Evolutionary conservation across 2,113 vertebrate genomes (phyloP).

Genomic region (Coptodon bakossiorum): DNA sequence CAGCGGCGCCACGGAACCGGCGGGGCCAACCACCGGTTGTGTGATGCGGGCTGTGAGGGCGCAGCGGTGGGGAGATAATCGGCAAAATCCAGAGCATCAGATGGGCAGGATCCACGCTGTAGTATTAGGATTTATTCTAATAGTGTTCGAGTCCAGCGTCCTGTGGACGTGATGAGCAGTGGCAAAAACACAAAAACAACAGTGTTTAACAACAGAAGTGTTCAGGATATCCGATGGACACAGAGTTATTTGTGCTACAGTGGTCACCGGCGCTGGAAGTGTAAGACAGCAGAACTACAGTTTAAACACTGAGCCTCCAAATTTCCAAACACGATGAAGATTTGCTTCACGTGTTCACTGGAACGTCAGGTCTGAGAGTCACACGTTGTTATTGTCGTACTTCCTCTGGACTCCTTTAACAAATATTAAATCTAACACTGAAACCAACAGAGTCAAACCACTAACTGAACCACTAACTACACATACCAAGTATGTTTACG

Average conservation of each 20-base stretch:
- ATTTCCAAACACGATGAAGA: neutral
- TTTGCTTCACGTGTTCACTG: neutral
- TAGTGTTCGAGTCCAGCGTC: neutral
- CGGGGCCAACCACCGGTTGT: too few relatives aligned
- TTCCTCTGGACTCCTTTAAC: neutral
- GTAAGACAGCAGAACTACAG: neutral
- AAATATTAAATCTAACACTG: neutral
- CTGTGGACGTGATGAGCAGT: neutral
- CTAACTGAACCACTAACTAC: neutral
- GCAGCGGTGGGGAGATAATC: too few relatives aligned
- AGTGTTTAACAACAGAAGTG: neutral
- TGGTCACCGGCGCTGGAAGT: neutral
- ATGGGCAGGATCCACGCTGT: too few relatives aligned
- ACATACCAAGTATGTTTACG: too few relatives aligned
- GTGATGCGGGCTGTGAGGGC: too few relatives aligned
- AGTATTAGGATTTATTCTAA: neutral
- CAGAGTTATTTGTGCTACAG: neutral
- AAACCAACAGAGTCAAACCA: neutral
- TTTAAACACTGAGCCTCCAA: neutral
- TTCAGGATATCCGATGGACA: neutral
- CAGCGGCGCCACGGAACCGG: too few relatives aligned
- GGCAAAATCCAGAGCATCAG: too few relatives aligned
- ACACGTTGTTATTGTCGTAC: neutral
- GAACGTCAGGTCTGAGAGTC: neutral
- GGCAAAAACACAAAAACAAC: neutral